Conservation (phyloP, 1,140 invertebrate species). For the Bombus superbus region DNA sequence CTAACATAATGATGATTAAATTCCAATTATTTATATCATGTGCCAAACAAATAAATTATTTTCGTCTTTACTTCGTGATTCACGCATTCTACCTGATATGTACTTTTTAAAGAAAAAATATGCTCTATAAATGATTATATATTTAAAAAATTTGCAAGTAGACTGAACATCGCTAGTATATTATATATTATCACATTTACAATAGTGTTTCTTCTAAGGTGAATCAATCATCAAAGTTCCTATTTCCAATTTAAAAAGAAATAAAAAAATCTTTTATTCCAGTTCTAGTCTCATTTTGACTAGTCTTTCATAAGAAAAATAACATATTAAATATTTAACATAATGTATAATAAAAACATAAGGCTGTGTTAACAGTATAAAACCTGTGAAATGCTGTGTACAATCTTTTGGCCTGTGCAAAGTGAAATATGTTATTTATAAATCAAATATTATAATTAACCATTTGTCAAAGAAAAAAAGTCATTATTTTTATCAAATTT, state of each 20-base stretch:
- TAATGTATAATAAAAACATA: constrained; percentile 30
- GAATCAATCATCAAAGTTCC: constrained; percentile 12
- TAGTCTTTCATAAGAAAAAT: constrained; percentile 23
- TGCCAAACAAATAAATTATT: constrained; percentile 29
- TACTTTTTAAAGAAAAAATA: no score
- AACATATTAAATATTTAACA: constrained; percentile 39
- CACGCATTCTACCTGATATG: not conserved
- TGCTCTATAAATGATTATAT: not conserved
- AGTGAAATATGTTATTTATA: not conserved
- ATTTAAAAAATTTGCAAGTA: constrained; percentile 7
- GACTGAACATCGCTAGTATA: constrained; percentile 8
- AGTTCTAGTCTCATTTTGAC: constrained; percentile 28
- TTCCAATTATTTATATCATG: not conserved
- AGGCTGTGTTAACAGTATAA: constrained; percentile 52
- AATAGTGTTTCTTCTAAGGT: not conserved
- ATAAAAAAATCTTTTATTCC: not conserved
- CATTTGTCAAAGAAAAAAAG: not conserved
- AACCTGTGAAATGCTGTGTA: constrained; percentile 14
- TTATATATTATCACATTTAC: constrained; percentile 1
- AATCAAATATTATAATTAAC: not conserved
- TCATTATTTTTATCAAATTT: not conserved
- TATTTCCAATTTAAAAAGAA: constrained; percentile 5
- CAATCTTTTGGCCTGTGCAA: constrained; percentile 12
- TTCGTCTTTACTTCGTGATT: constrained; percentile 7
- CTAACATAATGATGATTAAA: not conserved